A percentile compares a stretch with the other conserved stretches of the same genome.
Evolutionary conservation across 2,888 invertebrate species (phyloP).

Genomic region (Cerastis rubricosa): DNA sequence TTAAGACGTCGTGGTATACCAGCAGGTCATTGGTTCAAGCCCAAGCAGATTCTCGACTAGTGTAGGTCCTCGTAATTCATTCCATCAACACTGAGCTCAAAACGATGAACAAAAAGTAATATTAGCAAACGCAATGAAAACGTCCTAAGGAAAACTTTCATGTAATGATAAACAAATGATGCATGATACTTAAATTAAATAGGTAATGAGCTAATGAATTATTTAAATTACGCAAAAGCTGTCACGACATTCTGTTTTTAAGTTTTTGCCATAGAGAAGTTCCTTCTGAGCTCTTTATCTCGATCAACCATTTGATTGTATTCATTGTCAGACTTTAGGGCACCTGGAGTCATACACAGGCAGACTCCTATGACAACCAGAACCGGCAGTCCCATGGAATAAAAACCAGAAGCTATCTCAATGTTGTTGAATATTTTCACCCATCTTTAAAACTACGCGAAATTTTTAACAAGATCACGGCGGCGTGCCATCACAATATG

Average conservation of each 20-base stretch:
- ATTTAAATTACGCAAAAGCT: constrained; percentile 3
- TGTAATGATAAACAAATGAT: not conserved
- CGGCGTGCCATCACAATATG: not conserved
- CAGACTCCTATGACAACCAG: too few species aligned
- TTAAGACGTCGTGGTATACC: too few species aligned
- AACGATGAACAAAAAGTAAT: too few species aligned
- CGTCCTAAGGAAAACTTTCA: not conserved
- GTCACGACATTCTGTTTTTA: not conserved
- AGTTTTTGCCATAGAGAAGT: not conserved
- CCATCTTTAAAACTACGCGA: not conserved
- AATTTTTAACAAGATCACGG: too few species aligned
- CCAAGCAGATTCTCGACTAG: not conserved
- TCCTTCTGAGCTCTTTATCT: not conserved
- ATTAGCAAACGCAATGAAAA: not conserved
- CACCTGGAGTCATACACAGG: not conserved
- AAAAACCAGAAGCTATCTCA: too few species aligned
- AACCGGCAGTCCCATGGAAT: not conserved
- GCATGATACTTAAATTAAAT: not conserved
- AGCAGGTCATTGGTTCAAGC: not conserved
- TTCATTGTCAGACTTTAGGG: not conserved
- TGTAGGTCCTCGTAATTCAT: not conserved
- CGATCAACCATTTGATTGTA: too few species aligned
- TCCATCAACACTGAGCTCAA: too few species aligned
- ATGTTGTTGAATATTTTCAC: not conserved
- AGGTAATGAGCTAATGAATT: not conserved